phyloP scores from a whole-genome alignment of 2,113 vertebrate species.

The Tinamus guttatus region DNA sequence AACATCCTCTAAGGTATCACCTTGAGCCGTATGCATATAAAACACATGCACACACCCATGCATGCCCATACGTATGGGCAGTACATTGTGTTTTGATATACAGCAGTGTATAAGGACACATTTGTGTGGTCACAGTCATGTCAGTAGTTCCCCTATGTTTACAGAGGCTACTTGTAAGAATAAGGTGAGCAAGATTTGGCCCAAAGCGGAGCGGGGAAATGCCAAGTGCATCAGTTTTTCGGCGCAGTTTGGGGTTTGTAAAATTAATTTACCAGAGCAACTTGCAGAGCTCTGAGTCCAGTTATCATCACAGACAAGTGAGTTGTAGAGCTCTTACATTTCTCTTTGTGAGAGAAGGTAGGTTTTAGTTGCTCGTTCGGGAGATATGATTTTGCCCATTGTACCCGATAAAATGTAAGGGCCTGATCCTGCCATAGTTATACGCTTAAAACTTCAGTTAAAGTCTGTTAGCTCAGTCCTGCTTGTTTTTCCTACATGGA shows the following conservation, averaged over 20 bases:
- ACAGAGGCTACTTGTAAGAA: background rate
- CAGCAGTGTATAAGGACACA: background rate
- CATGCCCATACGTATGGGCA: background rate
- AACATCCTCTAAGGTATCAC: background rate
- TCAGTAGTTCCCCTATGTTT: background rate
- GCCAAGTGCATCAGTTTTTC: background rate
- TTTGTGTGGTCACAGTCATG: background rate
- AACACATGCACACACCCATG: background rate
- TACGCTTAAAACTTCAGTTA: slow-evolving; percentile 13
- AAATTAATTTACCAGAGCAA: slow-evolving; percentile 8
- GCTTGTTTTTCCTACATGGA: background rate
- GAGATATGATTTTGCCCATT: background rate
- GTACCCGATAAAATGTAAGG: background rate
- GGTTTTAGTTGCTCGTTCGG: background rate
- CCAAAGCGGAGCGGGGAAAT: background rate
- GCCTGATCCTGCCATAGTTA: background rate
- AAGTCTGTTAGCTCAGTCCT: background rate
- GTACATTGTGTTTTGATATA: background rate
- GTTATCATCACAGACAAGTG: background rate
- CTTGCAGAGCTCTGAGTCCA: background rate
- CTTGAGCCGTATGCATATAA: background rate
- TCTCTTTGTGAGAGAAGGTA: background rate
- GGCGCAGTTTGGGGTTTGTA: background rate
- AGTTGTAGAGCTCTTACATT: background rate
- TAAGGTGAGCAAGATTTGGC: background rate